Conservation (phyloP, 2,113 vertebrate species). For the Otis tarda region DNA sequence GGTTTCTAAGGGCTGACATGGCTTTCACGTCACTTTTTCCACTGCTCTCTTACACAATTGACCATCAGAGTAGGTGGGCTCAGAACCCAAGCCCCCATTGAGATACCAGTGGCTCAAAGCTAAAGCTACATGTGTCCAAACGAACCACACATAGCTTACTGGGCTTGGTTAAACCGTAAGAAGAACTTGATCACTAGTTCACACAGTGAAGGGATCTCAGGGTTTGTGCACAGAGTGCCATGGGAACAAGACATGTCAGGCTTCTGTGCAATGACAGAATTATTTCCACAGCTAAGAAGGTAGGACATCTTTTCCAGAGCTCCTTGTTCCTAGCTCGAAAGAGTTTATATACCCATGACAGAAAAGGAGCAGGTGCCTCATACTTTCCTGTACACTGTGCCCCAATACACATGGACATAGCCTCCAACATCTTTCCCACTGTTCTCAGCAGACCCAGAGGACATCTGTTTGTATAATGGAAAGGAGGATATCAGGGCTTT, state of each 20-base stretch:
- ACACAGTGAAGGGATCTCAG: background rate
- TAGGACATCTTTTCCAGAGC: background rate
- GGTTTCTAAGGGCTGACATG: background rate
- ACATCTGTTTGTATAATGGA: background rate
- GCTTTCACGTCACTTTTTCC: background rate
- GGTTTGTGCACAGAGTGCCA: background rate
- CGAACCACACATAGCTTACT: background rate
- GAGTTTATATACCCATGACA: background rate
- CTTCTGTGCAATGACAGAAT: background rate
- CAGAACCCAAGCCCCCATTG: background rate
- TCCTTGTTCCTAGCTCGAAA: background rate
- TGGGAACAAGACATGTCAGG: background rate
- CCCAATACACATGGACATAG: fast-evolving
- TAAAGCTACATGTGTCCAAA: background rate
- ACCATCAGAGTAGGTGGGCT: background rate
- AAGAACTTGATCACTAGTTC: background rate
- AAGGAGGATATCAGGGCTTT: background rate
- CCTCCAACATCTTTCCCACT: background rate
- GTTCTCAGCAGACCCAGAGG: background rate
- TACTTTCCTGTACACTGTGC: background rate
- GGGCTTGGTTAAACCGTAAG: background rate
- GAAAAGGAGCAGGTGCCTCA: background rate
- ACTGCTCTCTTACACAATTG: background rate
- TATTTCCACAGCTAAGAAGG: background rate
- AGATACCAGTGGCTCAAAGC: background rate